These are phyloP conservation scores for Sipunculus nudus DNA, from an alignment of 2,888 invertebrate genomes.

Conservation along the genomic window DNA sequence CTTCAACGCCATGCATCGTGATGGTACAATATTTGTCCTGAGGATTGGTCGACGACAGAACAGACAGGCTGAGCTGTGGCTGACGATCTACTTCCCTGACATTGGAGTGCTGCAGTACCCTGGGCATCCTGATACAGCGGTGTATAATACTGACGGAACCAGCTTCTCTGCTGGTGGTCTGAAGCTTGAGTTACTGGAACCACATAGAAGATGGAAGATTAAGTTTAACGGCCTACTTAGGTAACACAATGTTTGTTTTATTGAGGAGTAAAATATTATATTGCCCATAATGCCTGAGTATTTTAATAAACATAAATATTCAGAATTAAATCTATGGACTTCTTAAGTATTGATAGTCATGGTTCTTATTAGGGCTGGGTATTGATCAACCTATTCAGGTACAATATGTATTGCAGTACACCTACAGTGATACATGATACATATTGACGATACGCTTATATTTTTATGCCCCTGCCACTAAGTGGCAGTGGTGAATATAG, in stretches of 20 bases:
- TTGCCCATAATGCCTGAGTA: neutral
- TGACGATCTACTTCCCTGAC: constrained; percentile 64
- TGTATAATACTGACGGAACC: constrained; percentile 57
- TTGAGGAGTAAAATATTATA: too few relatives aligned
- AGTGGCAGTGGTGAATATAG: too few relatives aligned
- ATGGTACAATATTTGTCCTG: constrained; percentile 25
- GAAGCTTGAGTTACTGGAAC: constrained; percentile 73
- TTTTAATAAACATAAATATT: too few relatives aligned
- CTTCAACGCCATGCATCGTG: constrained; percentile 22
- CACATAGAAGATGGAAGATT: constrained; percentile 73
- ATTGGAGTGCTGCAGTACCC: constrained; percentile 69
- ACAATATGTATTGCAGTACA: too few relatives aligned
- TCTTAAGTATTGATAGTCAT: too few relatives aligned
- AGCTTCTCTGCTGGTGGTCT: constrained; percentile 65
- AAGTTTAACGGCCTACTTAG: constrained; percentile 77
- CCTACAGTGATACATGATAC: too few relatives aligned
- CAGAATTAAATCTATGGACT: too few relatives aligned
- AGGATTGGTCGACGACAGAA: constrained; percentile 64
- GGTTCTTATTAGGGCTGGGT: too few relatives aligned
- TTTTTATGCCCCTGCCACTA: too few relatives aligned
- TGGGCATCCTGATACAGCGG: constrained; percentile 71
- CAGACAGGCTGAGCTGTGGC: constrained; percentile 71
- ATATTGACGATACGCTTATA: too few relatives aligned
- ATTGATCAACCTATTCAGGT: too few relatives aligned
- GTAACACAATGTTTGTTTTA: constrained; percentile 59